Evolutionary conservation across 2,113 vertebrate species (phyloP), one percentile per base, ranked within the genome.

Genomic region (Sceloporus tristichus): DNA sequence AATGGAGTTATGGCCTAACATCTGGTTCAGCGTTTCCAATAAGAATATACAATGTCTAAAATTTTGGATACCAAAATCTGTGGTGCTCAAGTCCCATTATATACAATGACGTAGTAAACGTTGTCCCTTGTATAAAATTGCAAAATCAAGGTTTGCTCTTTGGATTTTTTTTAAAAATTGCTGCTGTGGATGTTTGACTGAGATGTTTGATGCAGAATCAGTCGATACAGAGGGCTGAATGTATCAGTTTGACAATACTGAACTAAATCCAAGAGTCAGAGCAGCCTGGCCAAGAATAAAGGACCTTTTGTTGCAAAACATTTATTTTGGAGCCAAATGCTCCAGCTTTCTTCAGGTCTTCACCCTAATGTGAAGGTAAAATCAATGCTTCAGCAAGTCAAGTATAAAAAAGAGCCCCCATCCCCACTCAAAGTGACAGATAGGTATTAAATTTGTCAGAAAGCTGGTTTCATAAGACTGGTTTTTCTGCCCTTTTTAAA

Each of bases 391-490:
- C 54, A 85, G 62, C n/a, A 42, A 83, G 74, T 79, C 84, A 79
- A 73, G 54, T 68, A 84, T 70, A 56, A 80, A 78, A 42, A 75
- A 40, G 54, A 38, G 21, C 48, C 81, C 71, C 84, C 87, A 65
- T 54, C 75, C n/a, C 34, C 21, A 75, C 53, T 74, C 8, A 9
- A 90, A 80, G 84, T 91, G 87, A 91, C 84, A 53, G 54, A 27
- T 56, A 48, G 42, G 62, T 78, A 88, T 74, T 88, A 23, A 23
- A 88, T 91, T 87, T 91, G 38, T 83, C n/a, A 65, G 68, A 70
- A 85, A 54, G 1, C 42, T 66, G 54, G 21, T 79, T 62, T 88
- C 54, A 23, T 71, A n/a, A 79, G 25, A 23, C 48, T 78, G 27
- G 23, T 84, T 86, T 27, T 79, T 42, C 84, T 48, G n/a, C 18